Evolutionary conservation across 1,140 invertebrate genomes (phyloP), one percentile per base, ranked within the genome.

Genomic region (Rhagoletis zephyria): DNA sequence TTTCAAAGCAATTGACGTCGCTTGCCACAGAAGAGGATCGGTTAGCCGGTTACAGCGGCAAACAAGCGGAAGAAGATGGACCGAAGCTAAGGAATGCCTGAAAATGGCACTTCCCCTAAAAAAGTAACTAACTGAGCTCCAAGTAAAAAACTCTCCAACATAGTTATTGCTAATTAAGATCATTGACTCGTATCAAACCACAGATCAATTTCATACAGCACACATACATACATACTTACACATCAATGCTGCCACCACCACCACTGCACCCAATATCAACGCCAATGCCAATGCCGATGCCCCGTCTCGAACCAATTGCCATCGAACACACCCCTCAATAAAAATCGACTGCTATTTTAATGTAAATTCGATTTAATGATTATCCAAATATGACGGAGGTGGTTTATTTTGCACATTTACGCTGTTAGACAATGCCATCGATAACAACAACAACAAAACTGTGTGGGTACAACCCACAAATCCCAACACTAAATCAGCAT

Each of bases 401-500:
- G 87, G 87, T 87, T 87, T 88, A 51, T 87, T 88, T 88, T 87
- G 67, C 87, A 74, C 65, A 87, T 56, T 87, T 67, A 19, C 87
- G 48, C 65, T 56, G 51, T 87, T 87, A 14, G 56, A 77, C 70
- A 87, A 63, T 30, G 30, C 30, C 30, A 30, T 30, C 30, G 30
- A 30, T 87, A 63, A 56, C 48, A 87, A 87, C 48, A 56, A 64
- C n/a, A 74, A 1, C 30, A 30, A 30, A 14, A 10, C 16, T 45
- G 70, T 86, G 85, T 74, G 85, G 81, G 87, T 88, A 88, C 89
- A 90, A 87, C 90, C 90, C 91, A 92, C 91, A 89, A 92, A 92
- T 92, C 91, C 89, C 88, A 89, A 87, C 89, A 89, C 90, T 91
- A 91, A 91, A 91, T 90, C 90, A 91, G 91, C 90, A 88, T 40